These are phyloP conservation scores for Crossocerus cetratus DNA, from an alignment of 2,888 invertebrate genomes.

Conservation along the genomic window DNA sequence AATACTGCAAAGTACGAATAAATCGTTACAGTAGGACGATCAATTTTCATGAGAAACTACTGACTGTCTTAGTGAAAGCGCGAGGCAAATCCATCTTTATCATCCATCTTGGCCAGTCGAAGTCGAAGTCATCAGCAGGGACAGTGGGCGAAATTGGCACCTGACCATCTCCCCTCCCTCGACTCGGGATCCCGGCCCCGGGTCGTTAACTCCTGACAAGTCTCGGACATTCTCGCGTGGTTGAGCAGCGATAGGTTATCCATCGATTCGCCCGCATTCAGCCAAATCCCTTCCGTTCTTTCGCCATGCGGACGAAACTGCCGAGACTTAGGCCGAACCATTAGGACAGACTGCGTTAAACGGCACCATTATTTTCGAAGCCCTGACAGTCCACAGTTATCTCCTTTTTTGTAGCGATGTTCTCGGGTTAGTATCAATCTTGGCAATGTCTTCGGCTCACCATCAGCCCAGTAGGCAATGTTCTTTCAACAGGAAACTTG, in stretches of 20 bases:
- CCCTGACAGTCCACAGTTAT: no score
- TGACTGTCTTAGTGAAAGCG: no score
- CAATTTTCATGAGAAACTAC: no score
- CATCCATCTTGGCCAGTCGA: conserved; percentile 17
- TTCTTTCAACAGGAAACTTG: no score
- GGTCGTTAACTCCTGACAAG: conserved; percentile 51
- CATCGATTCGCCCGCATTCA: conserved; percentile 58
- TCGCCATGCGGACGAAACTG: conserved; percentile 28
- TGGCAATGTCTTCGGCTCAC: no score
- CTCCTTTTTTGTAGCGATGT: no score
- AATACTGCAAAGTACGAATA: no score
- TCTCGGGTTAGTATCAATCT: no score
- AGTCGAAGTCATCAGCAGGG: conserved; percentile 17
- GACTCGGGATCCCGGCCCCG: neutral
- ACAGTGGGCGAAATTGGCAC: conserved; percentile 16
- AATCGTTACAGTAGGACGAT: no score
- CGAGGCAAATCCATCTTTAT: conserved; percentile 12
- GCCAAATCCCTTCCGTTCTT: conserved; percentile 45
- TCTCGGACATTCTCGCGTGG: conserved; percentile 25
- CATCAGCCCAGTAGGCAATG: no score
- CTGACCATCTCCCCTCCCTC: conserved; percentile 18
- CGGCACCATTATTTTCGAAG: conserved; percentile 36
- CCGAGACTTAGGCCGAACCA: conserved; percentile 50
- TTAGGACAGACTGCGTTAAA: conserved; percentile 50
- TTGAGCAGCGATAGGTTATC: conserved; percentile 20